Percentiles rank a stretch among this genome's conserved stretches.
These are phyloP conservation scores for Nematostella vectensis DNA, from an alignment of 92 coral and sea anemone species.

Conservation along the genomic window DNA sequence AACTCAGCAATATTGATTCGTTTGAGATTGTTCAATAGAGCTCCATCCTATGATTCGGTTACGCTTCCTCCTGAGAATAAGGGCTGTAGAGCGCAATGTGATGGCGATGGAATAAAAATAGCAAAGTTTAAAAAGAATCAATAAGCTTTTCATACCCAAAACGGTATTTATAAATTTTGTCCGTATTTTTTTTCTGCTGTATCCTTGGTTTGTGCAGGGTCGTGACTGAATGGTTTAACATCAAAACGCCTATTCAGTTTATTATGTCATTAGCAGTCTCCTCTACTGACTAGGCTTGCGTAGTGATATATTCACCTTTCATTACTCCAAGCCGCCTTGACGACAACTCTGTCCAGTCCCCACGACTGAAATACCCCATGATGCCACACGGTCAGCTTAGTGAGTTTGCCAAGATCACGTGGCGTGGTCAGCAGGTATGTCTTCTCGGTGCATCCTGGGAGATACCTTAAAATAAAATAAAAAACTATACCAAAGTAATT, in stretches of 20 bases:
- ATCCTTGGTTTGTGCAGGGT: background rate
- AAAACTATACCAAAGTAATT: background rate
- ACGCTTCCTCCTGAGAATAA: too few species aligned
- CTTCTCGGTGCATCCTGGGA: constrained; percentile 27
- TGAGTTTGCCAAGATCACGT: constrained; percentile 31
- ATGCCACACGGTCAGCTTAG: constrained; percentile 30
- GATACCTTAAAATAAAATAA: constrained; percentile 13
- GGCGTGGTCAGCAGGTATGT: constrained; percentile 17
- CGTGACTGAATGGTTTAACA: background rate
- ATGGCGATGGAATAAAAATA: too few species aligned
- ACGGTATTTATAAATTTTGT: too few species aligned
- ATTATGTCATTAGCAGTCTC: background rate
- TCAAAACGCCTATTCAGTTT: background rate
- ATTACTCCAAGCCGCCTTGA: constrained; percentile 32
- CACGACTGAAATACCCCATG: constrained; percentile 38
- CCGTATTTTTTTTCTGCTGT: too few species aligned
- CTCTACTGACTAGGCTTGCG: background rate
- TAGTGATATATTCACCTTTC: constrained; percentile 6
- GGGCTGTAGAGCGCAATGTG: too few species aligned
- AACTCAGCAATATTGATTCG: too few species aligned
- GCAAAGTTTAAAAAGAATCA: too few species aligned
- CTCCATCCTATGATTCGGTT: too few species aligned
- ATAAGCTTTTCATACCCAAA: too few species aligned
- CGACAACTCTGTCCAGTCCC: constrained; percentile 42
- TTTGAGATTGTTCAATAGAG: too few species aligned